These are phyloP conservation scores for Cynaeus angustus DNA, from an alignment of 2,888 invertebrate genomes.

Conservation along the genomic window DNA sequence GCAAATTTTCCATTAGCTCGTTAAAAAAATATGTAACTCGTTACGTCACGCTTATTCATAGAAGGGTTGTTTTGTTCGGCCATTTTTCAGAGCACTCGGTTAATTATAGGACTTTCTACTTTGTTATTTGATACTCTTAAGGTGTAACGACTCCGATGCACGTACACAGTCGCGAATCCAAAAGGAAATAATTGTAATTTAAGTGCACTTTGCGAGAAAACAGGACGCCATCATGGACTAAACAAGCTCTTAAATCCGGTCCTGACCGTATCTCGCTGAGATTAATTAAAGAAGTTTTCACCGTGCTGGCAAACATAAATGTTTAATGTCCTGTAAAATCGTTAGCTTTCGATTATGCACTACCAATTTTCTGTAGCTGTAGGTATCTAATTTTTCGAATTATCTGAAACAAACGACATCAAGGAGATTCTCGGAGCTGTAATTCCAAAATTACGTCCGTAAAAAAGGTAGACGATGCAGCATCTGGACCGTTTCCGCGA, in stretches of 20 bases:
- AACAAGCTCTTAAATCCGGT: conserved; percentile 46
- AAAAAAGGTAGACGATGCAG: conserved; percentile 46
- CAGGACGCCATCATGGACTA: conserved; percentile 39
- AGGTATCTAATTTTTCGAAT: conserved; percentile 57
- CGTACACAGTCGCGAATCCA: conserved; percentile 49
- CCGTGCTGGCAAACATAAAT: conserved; percentile 55
- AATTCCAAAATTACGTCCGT: conserved; percentile 54
- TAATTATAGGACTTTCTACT: conserved; percentile 1
- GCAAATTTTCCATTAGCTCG: conserved; percentile 35
- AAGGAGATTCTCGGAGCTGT: conserved; percentile 53
- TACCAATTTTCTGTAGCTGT: conserved; percentile 54
- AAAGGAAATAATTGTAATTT: conserved; percentile 40
- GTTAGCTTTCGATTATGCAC: conserved; percentile 63
- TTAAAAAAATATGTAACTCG: conserved; percentile 23
- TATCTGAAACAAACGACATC: conserved; percentile 49
- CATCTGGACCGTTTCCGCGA: conserved; percentile 49
- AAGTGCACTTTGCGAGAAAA: conserved; percentile 44
- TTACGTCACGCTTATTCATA: conserved; percentile 31
- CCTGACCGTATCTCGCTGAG: conserved; percentile 52
- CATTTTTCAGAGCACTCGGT: conserved; percentile 2
- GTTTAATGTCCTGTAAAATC: conserved; percentile 64
- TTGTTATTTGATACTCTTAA: conserved; percentile 4
- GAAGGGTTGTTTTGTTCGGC: no score
- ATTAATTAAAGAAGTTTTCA: conserved; percentile 62
- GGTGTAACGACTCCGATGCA: conserved; percentile 13